These are phyloP conservation scores for Caenorhabditis angaria DNA, from an alignment of 2,888 invertebrate species.

Conservation along the genomic window DNA sequence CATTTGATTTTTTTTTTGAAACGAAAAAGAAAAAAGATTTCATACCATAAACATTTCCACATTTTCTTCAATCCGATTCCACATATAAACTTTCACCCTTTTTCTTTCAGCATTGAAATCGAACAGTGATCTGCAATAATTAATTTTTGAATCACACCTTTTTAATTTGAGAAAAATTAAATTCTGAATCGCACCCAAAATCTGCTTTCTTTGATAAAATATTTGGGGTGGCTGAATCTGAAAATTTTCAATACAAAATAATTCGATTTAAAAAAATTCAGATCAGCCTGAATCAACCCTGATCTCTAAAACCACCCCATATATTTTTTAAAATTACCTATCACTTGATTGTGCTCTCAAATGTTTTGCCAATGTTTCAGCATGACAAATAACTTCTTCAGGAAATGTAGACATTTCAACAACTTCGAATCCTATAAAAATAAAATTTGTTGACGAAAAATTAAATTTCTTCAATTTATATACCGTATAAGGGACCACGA, in stretches of 20 bases:
- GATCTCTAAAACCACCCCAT: not conserved
- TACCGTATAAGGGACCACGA: constrained; percentile 72
- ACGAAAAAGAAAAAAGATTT: not conserved
- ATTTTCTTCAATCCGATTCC: constrained; percentile 4
- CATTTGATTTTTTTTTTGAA: not conserved
- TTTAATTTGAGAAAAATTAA: too few relatives aligned
- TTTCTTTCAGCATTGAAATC: constrained; percentile 4
- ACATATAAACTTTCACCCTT: constrained; percentile 5
- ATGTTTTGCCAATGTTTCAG: constrained; percentile 57
- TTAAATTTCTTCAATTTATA: constrained; percentile 9
- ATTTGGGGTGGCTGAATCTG: too few relatives aligned
- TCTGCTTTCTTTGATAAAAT: too few relatives aligned
- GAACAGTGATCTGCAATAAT: not conserved
- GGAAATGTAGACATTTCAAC: constrained; percentile 73
- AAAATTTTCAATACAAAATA: too few relatives aligned
- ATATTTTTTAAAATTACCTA: not conserved
- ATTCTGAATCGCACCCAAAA: too few relatives aligned
- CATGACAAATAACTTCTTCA: constrained; percentile 69
- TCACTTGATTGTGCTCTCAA: constrained; percentile 19
- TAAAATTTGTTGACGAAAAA: too few relatives aligned
- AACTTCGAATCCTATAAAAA: constrained; percentile 73
- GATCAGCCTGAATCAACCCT: too few relatives aligned
- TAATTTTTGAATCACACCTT: too few relatives aligned
- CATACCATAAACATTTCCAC: constrained; percentile 4
- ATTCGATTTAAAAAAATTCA: too few relatives aligned